Evolutionary conservation across 2,888 invertebrate genomes (phyloP).

Genomic region (Eupithecia inturbata): DNA sequence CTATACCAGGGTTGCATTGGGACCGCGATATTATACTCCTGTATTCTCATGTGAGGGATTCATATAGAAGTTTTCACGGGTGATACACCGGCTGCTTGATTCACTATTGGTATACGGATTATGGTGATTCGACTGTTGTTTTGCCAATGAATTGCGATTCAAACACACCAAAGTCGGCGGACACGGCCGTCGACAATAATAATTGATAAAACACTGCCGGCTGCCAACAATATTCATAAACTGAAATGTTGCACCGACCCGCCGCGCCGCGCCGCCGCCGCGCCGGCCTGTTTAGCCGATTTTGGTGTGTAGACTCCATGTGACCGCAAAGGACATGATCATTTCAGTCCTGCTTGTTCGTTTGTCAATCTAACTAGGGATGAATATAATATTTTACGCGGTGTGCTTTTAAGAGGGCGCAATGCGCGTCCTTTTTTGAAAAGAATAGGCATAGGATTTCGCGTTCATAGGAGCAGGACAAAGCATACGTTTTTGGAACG

Average conservation of each 20-base stretch:
- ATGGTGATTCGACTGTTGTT: neutral
- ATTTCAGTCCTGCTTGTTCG: too few species aligned
- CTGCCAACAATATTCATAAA: neutral
- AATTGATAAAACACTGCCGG: neutral
- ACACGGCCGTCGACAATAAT: neutral
- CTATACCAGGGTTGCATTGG: slow-evolving; percentile 22
- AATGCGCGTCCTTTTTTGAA: too few species aligned
- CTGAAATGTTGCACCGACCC: neutral
- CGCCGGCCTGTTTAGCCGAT: too few species aligned
- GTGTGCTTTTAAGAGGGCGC: too few species aligned
- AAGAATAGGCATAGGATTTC: too few species aligned
- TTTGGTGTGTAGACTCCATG: too few species aligned
- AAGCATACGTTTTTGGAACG: too few species aligned
- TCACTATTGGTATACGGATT: neutral
- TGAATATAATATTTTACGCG: too few species aligned
- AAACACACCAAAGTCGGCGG: neutral
- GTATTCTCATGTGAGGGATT: slow-evolving; percentile 9
- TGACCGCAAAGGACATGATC: neutral
- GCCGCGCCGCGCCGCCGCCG: neutral
- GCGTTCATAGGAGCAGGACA: too few species aligned
- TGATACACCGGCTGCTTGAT: neutral
- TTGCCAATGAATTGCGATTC: neutral
- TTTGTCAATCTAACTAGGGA: too few species aligned
- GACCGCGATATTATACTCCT: neutral
- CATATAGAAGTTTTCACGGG: neutral